A percentile compares a stretch with the other conserved stretches of the same genome.
Evolutionary conservation across 2,888 invertebrate species (phyloP).

Genomic region (Hypselothyrea guttata): DNA sequence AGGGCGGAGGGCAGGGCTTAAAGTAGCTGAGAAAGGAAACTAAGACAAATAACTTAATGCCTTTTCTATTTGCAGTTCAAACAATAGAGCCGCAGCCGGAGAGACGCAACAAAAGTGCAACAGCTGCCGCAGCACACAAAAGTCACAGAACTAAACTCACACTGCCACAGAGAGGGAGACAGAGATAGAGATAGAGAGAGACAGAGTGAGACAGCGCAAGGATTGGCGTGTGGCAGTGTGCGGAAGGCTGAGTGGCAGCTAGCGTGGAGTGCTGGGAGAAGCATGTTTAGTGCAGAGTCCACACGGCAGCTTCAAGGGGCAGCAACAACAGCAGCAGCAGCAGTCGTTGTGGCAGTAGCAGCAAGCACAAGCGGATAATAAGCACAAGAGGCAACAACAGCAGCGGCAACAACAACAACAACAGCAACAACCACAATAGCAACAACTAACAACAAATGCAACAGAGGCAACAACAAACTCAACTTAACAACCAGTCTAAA

Average conservation of each 20-base stretch:
- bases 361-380: conserved; percentile 62
- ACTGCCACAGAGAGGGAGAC: conserved; percentile 13
- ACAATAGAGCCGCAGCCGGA: conserved; percentile 50
- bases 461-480: conserved; percentile 5
- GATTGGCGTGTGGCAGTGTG: conserved; percentile 21
- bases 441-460: too few relatives aligned
- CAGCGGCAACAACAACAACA: conserved; percentile 9
- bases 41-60: conserved; percentile 71
- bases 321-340: conserved; percentile 33
- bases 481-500: conserved; percentile 9
- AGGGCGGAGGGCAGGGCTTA: background rate
- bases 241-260: conserved; percentile 37
- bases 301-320: conserved; percentile 67
- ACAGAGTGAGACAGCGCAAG: conserved; percentile 2
- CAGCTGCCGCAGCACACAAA: conserved; percentile 63
- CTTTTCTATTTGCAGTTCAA: conserved; percentile 73
- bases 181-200: conserved; percentile 1
- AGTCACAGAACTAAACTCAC: conserved; percentile 49
- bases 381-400: conserved; percentile 31
- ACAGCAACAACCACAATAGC: conserved; percentile 5
- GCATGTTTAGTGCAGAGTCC: conserved; percentile 65
- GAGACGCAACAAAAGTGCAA: conserved; percentile 69
- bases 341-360: conserved; percentile 10
- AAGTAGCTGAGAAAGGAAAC: conserved; percentile 41
- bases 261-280: conserved; percentile 47